Percentiles rank a stretch among this genome's conserved stretches.
These are phyloP conservation scores for Wiebesia pumilae DNA, from an alignment of 1,140 invertebrate species.

Conservation along the genomic window DNA sequence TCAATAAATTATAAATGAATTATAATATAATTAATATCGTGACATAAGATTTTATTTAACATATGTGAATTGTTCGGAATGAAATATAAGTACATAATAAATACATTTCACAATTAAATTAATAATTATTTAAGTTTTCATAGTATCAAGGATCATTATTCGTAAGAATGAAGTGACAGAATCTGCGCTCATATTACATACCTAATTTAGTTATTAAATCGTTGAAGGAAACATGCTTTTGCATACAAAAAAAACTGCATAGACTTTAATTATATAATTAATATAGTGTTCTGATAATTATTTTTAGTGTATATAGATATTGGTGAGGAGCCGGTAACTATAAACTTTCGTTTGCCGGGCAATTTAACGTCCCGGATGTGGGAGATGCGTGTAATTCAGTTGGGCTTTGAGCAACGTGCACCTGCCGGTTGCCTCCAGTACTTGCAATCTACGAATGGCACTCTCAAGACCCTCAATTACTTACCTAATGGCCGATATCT, in stretches of 20 bases:
- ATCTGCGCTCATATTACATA: background rate
- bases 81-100: background rate
- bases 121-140: background rate
- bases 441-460: conserved; percentile 77
- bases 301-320: conserved; percentile 82
- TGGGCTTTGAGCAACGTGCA: conserved; percentile 83
- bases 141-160: background rate
- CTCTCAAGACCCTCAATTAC: conserved; percentile 85
- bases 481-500: conserved; percentile 86
- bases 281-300: background rate
- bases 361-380: conserved; percentile 81
- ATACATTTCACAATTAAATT: background rate
- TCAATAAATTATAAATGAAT: too few species aligned
- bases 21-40: too few species aligned
- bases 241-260: background rate
- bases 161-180: background rate
- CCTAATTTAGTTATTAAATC: too few species aligned
- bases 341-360: conserved; percentile 77
- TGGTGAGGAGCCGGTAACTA: conserved; percentile 74
- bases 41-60: too few species aligned
- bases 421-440: conserved; percentile 86
- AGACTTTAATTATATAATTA: background rate
- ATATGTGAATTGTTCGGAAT: background rate
- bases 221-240: too few species aligned
- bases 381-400: conserved; percentile 83